These are phyloP conservation scores for Delia radicum DNA, from an alignment of 1,140 invertebrate genomes.

Conservation along the genomic window DNA sequence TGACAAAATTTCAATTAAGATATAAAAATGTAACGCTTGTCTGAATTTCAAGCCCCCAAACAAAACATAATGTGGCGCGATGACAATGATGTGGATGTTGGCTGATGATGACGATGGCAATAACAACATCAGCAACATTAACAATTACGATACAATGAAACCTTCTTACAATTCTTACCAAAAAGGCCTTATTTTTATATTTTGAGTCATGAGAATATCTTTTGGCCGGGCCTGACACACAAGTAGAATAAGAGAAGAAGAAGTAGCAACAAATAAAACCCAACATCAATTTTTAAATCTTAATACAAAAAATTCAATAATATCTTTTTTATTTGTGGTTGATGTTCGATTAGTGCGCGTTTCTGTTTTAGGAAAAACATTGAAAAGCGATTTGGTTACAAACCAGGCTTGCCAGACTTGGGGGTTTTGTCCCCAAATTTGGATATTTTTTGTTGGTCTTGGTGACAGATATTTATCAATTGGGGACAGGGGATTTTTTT, in stretches of 20 bases:
- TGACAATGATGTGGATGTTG: constrained; percentile 7
- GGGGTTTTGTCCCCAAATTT: too few species aligned
- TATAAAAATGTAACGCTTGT: constrained; percentile 23
- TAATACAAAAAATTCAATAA: not conserved
- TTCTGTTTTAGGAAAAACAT: constrained; percentile 16
- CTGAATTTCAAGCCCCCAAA: constrained; percentile 10
- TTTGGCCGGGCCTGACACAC: not conserved
- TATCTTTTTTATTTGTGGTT: not conserved
- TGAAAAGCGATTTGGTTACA: constrained; percentile 5
- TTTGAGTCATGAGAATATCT: not conserved
- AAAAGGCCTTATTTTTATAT: not conserved
- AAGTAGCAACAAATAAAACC: not conserved
- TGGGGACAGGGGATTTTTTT: too few species aligned
- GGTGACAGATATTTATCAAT: too few species aligned
- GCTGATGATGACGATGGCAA: not conserved
- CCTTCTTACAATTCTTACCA: not conserved
- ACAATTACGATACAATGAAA: constrained; percentile 13
- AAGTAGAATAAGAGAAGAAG: not conserved
- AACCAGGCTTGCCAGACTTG: not conserved
- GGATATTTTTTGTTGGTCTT: too few species aligned
- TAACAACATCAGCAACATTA: not conserved
- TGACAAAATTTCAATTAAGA: constrained; percentile 24
- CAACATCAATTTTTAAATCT: not conserved
- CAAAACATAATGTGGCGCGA: not conserved
- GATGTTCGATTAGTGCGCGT: not conserved